Percentiles rank a stretch among this genome's conserved stretches.
These are phyloP conservation scores for Agrotis segetum DNA, from an alignment of 2,888 invertebrate genomes.

Conservation along the genomic window DNA sequence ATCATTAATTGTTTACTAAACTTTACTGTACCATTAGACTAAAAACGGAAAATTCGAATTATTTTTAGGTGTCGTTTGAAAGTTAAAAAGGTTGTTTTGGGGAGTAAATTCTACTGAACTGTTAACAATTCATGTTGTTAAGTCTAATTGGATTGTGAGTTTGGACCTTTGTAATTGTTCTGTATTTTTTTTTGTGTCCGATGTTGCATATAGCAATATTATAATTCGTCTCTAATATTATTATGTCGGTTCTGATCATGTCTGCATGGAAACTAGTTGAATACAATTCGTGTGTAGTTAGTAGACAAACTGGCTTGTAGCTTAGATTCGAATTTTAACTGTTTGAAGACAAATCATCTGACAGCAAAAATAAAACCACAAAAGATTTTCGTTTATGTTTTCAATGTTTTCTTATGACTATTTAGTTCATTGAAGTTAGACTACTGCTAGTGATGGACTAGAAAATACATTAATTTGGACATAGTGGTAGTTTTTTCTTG, in stretches of 20 bases:
- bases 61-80: not conserved
- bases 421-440: not conserved
- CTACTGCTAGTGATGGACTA: not conserved
- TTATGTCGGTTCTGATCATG: not conserved
- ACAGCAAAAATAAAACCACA: not conserved
- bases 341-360: not conserved
- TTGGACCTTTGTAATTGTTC: not conserved
- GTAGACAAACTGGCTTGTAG: not conserved
- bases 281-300: conserved; percentile 10
- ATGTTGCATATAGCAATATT: not conserved
- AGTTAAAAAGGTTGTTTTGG: not conserved
- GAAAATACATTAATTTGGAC: not conserved
- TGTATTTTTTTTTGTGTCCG: not conserved
- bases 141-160: not conserved
- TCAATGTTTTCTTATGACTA: too few species aligned
- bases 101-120: not conserved
- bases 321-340: not conserved
- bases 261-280: not conserved
- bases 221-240: not conserved
- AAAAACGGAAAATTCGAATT: not conserved
- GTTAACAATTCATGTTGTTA: not conserved
- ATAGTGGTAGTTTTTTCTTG: not conserved
- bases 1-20: not conserved
- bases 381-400: not conserved
- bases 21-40: not conserved